Percentiles rank a stretch among this genome's conserved stretches.
Conservation (phyloP, 2,888 invertebrate species). For the Dermolepida albohirtum region DNA sequence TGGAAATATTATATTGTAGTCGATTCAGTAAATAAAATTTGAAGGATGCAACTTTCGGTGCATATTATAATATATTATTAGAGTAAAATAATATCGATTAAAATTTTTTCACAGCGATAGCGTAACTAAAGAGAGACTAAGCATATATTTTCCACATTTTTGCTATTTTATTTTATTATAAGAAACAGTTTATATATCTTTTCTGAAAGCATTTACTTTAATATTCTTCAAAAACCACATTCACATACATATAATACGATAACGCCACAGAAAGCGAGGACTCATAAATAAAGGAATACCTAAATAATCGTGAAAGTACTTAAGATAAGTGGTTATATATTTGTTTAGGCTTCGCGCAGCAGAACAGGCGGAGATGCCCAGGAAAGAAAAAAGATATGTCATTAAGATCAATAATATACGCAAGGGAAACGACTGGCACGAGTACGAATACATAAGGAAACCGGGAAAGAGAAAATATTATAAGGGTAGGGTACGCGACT, state of each 20-base stretch:
- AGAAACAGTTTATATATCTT: no score
- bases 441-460: slow-evolving; percentile 47
- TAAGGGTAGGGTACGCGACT: slow-evolving; percentile 28
- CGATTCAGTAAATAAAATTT: no score
- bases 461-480: slow-evolving; percentile 36
- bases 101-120: no score
- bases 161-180: no score
- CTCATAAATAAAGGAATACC: slow-evolving; percentile 34
- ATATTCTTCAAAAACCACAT: slow-evolving; percentile 25
- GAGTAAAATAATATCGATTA: no score
- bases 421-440: slow-evolving; percentile 58
- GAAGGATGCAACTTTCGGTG: no score
- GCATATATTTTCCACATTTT: no score
- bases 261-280: slow-evolving; percentile 22
- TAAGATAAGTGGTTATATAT: slow-evolving; percentile 55
- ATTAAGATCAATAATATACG: slow-evolving; percentile 65
- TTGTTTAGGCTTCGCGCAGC: slow-evolving; percentile 53
- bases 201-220: no score
- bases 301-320: slow-evolving; percentile 45
- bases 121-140: no score
- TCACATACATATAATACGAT: slow-evolving; percentile 22
- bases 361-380: slow-evolving; percentile 49
- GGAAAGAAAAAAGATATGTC: slow-evolving; percentile 59
- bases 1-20: no score
- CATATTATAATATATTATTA: no score